Conservation (phyloP, 2,888 invertebrate species). For the Notodonta ziczac region DNA sequence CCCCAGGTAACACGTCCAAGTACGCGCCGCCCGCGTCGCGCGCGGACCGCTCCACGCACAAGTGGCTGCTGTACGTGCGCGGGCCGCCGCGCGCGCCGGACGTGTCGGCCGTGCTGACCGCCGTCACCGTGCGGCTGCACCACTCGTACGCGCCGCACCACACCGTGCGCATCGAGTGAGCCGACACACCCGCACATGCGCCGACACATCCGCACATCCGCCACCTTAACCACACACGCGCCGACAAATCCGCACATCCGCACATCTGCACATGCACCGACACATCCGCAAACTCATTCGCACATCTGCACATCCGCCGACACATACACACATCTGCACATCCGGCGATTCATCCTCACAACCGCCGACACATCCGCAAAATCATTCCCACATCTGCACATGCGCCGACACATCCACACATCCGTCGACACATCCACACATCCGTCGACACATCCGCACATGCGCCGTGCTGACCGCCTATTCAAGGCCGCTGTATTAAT, state of each 20-base stretch:
- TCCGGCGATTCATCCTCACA: background rate
- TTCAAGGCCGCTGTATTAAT: no score
- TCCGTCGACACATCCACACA: no score
- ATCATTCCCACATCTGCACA: no score
- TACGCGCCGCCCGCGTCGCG: conserved; percentile 89
- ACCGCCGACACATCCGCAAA: no score
- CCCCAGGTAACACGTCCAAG: conserved; percentile 92
- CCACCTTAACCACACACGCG: no score
- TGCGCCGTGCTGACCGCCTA: no score
- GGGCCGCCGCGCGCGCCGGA: conserved; percentile 86
- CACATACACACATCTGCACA: background rate
- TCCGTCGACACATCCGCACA: no score
- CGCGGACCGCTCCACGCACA: conserved; percentile 90
- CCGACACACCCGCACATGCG: conserved; percentile 20
- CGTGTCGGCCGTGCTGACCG: conserved; percentile 82
- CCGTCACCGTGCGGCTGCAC: conserved; percentile 92
- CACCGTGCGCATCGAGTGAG: conserved; percentile 90
- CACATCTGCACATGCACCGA: no score
- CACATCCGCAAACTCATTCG: no score
- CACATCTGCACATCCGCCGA: no score
- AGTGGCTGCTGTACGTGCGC: conserved; percentile 95
- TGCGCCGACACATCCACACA: no score
- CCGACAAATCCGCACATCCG: no score
- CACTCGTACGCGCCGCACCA: conserved; percentile 95
- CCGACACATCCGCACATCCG: background rate